Conservation (phyloP, 2,113 vertebrate species). For the Percopsis transmontana region DNA sequence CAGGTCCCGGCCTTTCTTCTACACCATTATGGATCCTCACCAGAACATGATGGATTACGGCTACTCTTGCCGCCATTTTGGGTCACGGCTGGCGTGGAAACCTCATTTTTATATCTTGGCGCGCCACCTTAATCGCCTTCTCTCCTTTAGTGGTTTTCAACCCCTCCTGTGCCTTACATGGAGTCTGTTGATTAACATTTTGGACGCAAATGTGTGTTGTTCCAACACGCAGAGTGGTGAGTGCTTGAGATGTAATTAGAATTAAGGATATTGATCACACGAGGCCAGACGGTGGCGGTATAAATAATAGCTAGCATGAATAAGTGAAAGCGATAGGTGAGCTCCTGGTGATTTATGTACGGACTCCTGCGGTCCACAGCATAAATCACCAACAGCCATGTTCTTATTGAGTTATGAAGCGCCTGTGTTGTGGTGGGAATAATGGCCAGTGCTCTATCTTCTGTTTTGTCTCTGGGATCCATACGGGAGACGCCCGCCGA, state of each 20-base stretch:
- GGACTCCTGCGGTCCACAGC: conserved; percentile 58
- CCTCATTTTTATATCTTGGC: conserved; percentile 42
- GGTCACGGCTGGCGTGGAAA: conserved; percentile 41
- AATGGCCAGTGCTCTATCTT: conserved; percentile 72
- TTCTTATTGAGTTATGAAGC: conserved; percentile 83
- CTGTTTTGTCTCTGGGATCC: conserved; percentile 60
- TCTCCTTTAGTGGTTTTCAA: conserved; percentile 43
- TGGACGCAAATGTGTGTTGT: conserved; percentile 72
- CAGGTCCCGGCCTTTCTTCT: conserved; percentile 52
- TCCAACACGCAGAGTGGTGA: conserved; percentile 70
- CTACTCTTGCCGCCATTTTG: conserved; percentile 55
- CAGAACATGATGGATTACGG: conserved; percentile 56
- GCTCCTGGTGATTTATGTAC: conserved; percentile 77
- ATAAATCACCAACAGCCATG: conserved; percentile 78
- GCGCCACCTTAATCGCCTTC: conserved; percentile 47
- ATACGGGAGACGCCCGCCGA: conserved; percentile 54
- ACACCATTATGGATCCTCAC: conserved; percentile 43
- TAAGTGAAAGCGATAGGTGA: conserved; percentile 82
- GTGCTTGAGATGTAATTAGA: conserved; percentile 80
- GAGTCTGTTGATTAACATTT: conserved; percentile 77
- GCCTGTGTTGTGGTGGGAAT: conserved; percentile 67
- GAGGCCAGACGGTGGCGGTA: conserved; percentile 63
- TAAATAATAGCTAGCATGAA: conserved; percentile 82
- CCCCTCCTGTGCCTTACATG: conserved; percentile 33
- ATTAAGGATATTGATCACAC: conserved; percentile 82